Conservation (phyloP, 1,140 invertebrate species). For the Ridgeia piscesae region DNA sequence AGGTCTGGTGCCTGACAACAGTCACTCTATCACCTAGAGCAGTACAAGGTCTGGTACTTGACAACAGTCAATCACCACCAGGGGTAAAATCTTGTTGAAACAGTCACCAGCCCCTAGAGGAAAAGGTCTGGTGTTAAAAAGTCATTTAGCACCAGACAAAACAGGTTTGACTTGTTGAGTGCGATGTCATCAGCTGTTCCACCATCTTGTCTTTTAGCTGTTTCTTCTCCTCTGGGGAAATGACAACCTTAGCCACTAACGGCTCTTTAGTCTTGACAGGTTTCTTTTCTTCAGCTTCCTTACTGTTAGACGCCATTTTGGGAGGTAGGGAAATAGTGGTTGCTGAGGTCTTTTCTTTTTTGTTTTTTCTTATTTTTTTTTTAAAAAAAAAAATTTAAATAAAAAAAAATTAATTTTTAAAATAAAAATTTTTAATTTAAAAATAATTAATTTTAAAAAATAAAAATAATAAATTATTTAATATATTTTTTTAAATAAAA, state of each 20-base stretch:
- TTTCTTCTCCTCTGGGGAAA: neutral
- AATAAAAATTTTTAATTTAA: neutral
- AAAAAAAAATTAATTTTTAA: neutral
- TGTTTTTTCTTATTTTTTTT: neutral
- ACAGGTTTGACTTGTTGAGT: neutral
- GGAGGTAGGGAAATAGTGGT: neutral
- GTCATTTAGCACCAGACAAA: too few relatives aligned
- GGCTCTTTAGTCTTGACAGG: neutral
- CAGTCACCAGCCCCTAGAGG: too few relatives aligned
- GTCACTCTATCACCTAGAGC: too few relatives aligned
- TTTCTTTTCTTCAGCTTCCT: neutral
- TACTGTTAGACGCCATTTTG: neutral
- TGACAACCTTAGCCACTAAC: neutral
- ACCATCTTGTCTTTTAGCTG: neutral
- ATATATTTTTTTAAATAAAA: neutral
- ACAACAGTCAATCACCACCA: too few relatives aligned
- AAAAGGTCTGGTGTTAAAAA: too few relatives aligned
- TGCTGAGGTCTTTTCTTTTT: neutral
- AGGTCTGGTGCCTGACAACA: too few relatives aligned
- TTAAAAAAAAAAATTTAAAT: neutral
- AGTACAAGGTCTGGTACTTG: too few relatives aligned
- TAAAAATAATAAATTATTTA: neutral
- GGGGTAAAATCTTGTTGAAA: too few relatives aligned
- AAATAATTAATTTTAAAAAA: neutral
- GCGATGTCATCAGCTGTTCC: neutral